These are phyloP conservation scores for Ceyx margarethae DNA, from an alignment of 2,113 vertebrate species.

Conservation along the genomic window DNA sequence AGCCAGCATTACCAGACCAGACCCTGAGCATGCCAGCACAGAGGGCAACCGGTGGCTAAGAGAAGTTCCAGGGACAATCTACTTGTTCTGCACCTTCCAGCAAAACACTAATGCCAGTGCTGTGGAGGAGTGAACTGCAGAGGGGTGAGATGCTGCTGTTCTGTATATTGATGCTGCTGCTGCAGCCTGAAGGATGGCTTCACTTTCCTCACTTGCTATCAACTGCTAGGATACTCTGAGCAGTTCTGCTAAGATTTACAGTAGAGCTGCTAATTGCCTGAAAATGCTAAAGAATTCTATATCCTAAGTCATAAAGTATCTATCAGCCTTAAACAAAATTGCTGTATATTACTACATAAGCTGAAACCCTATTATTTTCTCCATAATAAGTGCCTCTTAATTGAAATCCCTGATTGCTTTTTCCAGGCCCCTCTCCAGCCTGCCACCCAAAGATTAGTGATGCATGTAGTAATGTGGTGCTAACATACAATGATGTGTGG, in stretches of 20 bases:
- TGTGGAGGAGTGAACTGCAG: neutral
- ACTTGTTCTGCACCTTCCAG: neutral
- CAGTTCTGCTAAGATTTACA: neutral
- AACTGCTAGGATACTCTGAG: neutral
- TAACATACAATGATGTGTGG: neutral
- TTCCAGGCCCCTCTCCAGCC: constrained; percentile 20
- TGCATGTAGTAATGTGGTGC: neutral
- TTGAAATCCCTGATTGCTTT: constrained; percentile 24
- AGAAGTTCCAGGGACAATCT: neutral
- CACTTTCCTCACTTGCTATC: neutral
- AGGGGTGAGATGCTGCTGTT: neutral
- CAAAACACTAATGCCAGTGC: neutral
- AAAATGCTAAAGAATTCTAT: neutral
- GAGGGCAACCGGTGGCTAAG: neutral
- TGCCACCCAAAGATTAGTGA: neutral
- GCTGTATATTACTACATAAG: neutral
- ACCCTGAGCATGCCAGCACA: accelerated
- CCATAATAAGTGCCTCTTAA: neutral
- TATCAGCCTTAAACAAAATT: neutral
- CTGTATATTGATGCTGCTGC: neutral
- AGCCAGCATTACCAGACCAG: neutral
- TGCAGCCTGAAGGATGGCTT: neutral
- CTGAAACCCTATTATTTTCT: neutral
- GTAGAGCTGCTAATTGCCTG: neutral
- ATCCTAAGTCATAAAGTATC: neutral